A percentile compares a stretch with the other conserved stretches of the same genome.
These are phyloP conservation scores for Cheilosia vernalis DNA, from an alignment of 2,888 invertebrate species.

Conservation along the genomic window DNA sequence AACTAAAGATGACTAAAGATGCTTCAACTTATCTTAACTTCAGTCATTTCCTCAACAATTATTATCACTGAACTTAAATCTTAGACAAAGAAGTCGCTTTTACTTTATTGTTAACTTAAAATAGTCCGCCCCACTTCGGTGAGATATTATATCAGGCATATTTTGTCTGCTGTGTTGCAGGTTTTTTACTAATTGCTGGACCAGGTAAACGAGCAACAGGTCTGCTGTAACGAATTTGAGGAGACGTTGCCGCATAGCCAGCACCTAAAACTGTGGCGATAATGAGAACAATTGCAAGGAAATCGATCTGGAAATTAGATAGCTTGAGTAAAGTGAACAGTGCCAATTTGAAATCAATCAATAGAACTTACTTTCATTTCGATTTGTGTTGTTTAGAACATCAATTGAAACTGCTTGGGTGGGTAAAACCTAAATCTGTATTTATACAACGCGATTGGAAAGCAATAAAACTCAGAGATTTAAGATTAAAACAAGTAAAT, in stretches of 20 bases:
- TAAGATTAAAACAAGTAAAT: background rate
- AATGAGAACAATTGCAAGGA: background rate
- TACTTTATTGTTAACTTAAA: too few relatives aligned
- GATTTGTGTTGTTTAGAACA: background rate
- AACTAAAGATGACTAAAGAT: too few relatives aligned
- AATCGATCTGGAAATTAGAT: background rate
- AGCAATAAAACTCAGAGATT: background rate
- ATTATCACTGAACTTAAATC: too few relatives aligned
- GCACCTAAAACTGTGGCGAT: background rate
- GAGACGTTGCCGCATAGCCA: background rate
- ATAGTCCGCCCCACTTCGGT: too few relatives aligned
- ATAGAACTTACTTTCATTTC: conserved; percentile 1
- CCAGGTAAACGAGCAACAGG: background rate
- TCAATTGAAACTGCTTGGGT: background rate
- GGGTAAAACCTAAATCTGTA: background rate
- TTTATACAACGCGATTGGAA: background rate
- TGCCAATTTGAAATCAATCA: background rate
- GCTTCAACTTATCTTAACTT: too few relatives aligned
- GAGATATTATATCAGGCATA: too few relatives aligned
- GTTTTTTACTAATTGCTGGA: background rate
- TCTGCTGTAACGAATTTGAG: background rate
- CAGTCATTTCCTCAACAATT: too few relatives aligned
- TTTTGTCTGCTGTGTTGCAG: background rate
- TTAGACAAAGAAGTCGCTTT: too few relatives aligned
- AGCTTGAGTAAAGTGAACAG: background rate